Percentiles rank a stretch among this genome's conserved stretches.
These are phyloP conservation scores for Gymnogyps californianus DNA, from an alignment of 2,113 vertebrate species.

Conservation along the genomic window DNA sequence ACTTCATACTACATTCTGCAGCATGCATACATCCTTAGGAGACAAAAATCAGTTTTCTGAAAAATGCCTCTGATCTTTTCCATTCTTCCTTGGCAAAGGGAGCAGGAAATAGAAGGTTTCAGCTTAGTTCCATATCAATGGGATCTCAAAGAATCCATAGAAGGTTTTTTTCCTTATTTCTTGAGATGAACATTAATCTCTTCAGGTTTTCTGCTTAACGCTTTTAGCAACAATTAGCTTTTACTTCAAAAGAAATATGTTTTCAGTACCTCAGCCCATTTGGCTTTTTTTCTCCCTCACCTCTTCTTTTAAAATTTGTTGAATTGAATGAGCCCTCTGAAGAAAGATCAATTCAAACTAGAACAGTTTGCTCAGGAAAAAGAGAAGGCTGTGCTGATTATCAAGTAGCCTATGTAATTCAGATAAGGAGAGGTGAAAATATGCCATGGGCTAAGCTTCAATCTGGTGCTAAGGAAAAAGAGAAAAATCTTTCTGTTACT, in stretches of 20 bases:
- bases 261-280: background rate
- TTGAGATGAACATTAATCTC: background rate
- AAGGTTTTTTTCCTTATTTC: background rate
- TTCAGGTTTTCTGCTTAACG: background rate
- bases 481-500: background rate
- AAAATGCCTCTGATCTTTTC: background rate
- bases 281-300: background rate
- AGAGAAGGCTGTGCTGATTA: no score
- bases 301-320: constrained; percentile 30
- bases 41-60: background rate
- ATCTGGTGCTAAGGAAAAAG: background rate
- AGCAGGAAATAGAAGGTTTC: background rate
- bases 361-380: no score
- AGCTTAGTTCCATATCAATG: rapidly evolving
- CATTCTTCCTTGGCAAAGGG: background rate
- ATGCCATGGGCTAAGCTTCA: background rate
- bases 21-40: background rate
- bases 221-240: background rate
- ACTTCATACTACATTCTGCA: background rate
- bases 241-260: background rate
- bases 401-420: no score
- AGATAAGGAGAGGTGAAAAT: no score
- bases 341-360: background rate
- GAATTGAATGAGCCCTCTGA: background rate
- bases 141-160: background rate